Conservation (phyloP, 2,113 vertebrate genomes). For the Sardina pilchardus region DNA sequence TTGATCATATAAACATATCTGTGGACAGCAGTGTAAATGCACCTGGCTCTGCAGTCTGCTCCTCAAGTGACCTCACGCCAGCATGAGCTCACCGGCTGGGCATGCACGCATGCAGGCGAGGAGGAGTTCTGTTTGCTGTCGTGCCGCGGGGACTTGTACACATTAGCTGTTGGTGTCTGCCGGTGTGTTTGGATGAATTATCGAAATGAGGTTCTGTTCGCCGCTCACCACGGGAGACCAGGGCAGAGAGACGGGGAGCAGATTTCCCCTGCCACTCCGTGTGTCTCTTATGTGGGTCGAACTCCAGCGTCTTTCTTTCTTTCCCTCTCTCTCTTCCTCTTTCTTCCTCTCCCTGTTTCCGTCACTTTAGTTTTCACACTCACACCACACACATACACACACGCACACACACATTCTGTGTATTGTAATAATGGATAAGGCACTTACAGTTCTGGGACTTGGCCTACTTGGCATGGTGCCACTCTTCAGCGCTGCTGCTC, state of each 20-base stretch:
- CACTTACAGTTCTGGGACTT: conserved; percentile 32
- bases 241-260: conserved; percentile 49
- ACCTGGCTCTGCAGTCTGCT: neutral
- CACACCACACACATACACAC: neutral
- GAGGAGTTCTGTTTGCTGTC: neutral
- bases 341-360: neutral
- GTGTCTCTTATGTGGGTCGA: conserved; percentile 18
- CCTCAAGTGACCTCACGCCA: neutral
- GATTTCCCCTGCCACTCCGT: conserved; percentile 48
- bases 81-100: neutral
- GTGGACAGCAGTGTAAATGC: neutral
- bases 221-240: neutral
- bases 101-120: neutral
- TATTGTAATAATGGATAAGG: conserved; percentile 15
- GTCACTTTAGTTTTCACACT: neutral
- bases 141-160: neutral
- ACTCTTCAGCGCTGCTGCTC: neutral
- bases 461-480: conserved; percentile 29
- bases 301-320: neutral
- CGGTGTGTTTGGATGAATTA: neutral
- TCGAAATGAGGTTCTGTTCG: neutral
- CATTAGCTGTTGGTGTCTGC: neutral
- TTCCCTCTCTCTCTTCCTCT: neutral
- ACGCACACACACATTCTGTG: conserved; percentile 10
- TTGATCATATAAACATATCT: neutral